Conservation (phyloP, 2,113 vertebrate species). For the Erpornis zantholeuca region DNA sequence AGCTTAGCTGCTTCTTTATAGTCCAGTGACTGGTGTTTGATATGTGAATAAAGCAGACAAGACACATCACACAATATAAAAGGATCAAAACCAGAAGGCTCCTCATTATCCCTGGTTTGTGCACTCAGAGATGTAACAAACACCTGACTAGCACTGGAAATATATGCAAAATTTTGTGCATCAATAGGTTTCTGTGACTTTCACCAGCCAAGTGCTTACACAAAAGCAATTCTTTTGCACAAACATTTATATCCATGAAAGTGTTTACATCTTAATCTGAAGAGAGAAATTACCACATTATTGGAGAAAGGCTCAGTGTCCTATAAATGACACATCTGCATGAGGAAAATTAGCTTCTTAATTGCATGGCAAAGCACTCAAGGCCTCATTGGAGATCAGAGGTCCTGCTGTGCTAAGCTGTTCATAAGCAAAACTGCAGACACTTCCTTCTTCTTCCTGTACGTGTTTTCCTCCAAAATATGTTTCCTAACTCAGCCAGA, state of each 20-base stretch:
- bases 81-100: not conserved
- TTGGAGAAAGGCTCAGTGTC: not conserved
- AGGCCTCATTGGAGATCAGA: not conserved
- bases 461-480: not conserved
- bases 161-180: not conserved
- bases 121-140: not conserved
- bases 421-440: not conserved
- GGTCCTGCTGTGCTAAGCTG: not conserved
- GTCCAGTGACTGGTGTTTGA: not conserved
- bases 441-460: not conserved
- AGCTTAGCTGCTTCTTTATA: conserved; percentile 20
- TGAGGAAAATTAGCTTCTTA: not conserved
- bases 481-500: not conserved
- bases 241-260: not conserved
- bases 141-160: not conserved
- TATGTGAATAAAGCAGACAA: conserved; percentile 30
- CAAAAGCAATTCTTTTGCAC: not conserved
- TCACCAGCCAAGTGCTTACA: not conserved
- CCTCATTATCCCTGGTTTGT: not conserved
- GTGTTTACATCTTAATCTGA: not conserved
- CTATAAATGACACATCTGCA: not conserved
- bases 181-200: not conserved
- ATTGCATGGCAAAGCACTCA: not conserved
- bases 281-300: not conserved
- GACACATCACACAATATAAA: conserved; percentile 21